Base-by-base conservation (phyloP, 2,888 invertebrate genomes). In the Ligdia adustata region DNA sequence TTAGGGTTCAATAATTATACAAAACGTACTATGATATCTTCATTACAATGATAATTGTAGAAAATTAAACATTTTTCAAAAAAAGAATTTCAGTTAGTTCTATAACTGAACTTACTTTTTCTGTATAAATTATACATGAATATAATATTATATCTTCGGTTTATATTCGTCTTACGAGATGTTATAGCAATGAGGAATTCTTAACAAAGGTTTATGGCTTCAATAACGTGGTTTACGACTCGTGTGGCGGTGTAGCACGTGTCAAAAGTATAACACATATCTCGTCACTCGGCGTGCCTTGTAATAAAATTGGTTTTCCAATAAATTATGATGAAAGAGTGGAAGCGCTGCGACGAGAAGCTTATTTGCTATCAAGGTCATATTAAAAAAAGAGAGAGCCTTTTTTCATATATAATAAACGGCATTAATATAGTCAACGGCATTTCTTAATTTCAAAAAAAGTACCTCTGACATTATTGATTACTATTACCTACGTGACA, bases 211-310 rank as follows among this genome's bases (percentile, higher is more conserved):
- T 86, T 85, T 85, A 87, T 75, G 64, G 63, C 78, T 77, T 70
- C 79, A 83, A 83, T 86, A 84, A 79, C 75, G 64, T 66, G 75
- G 62, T 84, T 86, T 85, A 87, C 75, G 82, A 81, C 68, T 62
- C 65, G 66, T 70, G 75, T 73, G 71, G 80, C 74, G 75, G 73
- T 61, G 71, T 54, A 74, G 70, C 72, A 76, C 75, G 75, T 79
- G 81, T 82, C 77, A 77, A 75, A 79, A 73, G 69, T 76, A 67
- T 73, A 72, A 57, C 68, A 35, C 41, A 42, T 32, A 60, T 49
- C 55, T 52, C 38, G 27, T 53, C 28, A 53, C 50, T 33, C 32
- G 44, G 60, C 52, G 45, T 62, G 46, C 34, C 48, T 44, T 34
- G 43, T 60, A 58, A 68, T 69, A 61, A 69, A 61, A 67, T 69